A percentile compares a stretch with the other conserved stretches of the same genome.
Evolutionary conservation across 2,797 vertebrate species (phyloP).

Genomic region (Carcharodon carcharias): DNA sequence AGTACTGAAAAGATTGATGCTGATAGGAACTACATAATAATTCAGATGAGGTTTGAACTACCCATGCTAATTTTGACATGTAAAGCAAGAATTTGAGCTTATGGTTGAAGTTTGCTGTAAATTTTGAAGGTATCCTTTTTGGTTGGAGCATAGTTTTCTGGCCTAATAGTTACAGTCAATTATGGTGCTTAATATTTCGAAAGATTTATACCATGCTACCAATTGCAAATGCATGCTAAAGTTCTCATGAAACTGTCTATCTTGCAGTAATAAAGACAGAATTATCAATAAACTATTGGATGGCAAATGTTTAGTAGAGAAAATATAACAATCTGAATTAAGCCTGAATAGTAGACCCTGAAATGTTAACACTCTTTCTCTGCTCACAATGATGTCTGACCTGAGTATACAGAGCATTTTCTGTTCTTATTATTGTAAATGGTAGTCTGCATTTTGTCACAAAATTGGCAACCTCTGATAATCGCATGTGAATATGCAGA

Average conservation of each 20-base stretch:
- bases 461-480: background rate
- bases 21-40: conserved; percentile 42
- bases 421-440: background rate
- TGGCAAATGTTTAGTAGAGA: background rate
- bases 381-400: too few species aligned
- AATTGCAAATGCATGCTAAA: background rate
- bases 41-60: conserved; percentile 46
- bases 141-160: background rate
- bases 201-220: background rate
- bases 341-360: background rate
- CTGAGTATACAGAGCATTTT: too few species aligned
- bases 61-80: conserved; percentile 59
- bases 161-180: background rate
- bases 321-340: background rate
- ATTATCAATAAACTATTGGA: background rate
- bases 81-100: conserved; percentile 50
- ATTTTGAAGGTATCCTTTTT: background rate
- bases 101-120: conserved; percentile 8
- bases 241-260: background rate
- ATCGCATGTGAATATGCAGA: too few species aligned
- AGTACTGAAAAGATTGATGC: conserved; percentile 47
- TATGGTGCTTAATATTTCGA: background rate
- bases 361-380: too few species aligned
- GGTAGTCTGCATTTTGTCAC: background rate
- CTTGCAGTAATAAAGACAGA: background rate